Evolutionary conservation across 2,888 invertebrate species (phyloP).

Genomic region (Doris montereyensis): DNA sequence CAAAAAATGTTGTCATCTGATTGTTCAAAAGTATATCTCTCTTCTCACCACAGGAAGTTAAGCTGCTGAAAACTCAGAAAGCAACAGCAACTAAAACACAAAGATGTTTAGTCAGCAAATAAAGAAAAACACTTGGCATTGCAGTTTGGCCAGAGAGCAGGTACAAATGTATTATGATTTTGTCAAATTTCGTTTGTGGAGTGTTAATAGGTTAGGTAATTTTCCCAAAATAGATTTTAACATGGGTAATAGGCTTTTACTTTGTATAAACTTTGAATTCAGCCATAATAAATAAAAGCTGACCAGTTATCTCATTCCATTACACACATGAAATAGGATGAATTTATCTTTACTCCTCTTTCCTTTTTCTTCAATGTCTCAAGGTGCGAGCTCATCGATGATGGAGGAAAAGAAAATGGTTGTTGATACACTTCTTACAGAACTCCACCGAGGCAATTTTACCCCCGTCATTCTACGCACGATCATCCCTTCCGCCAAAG

Average conservation of each 20-base stretch:
- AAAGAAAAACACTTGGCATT: conserved; percentile 53
- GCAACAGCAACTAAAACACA: conserved; percentile 46
- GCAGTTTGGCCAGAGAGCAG: conserved; percentile 63
- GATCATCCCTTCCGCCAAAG: neutral
- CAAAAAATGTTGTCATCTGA: too few species aligned
- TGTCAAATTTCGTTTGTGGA: too few species aligned
- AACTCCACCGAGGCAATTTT: conserved; percentile 65
- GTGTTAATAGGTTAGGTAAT: too few species aligned
- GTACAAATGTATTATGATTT: conserved; percentile 51
- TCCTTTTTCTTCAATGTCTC: conserved; percentile 1
- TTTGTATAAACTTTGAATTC: too few species aligned
- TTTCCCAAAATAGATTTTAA: too few species aligned
- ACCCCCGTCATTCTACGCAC: conserved; percentile 43
- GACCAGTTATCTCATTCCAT: too few species aligned
- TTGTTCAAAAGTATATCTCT: too few species aligned
- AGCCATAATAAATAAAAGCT: too few species aligned
- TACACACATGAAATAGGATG: too few species aligned
- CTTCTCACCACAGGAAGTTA: conserved; percentile 37
- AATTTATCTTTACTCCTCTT: too few species aligned
- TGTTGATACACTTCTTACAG: conserved; percentile 59
- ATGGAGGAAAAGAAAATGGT: conserved; percentile 56
- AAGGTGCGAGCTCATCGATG: conserved; percentile 65
- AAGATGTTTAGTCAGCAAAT: conserved; percentile 52
- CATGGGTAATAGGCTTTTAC: too few species aligned
- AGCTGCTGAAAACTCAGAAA: conserved; percentile 46